phyloP scores from a whole-genome alignment of 2,797 vertebrate genomes.

The Parauchenoglanis punctatus region DNA sequence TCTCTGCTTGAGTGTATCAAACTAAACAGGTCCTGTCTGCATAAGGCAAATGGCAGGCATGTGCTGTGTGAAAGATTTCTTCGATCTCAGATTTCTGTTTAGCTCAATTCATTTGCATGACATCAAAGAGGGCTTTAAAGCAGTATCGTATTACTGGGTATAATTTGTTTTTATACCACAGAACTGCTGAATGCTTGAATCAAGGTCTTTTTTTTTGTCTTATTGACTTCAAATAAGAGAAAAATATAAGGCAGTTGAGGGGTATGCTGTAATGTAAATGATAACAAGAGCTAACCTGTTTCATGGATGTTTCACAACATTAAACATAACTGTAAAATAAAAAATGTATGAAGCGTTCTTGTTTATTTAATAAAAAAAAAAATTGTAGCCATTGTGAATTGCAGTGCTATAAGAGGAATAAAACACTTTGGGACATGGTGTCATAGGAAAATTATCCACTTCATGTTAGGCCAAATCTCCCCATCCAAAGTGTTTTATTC shows the following conservation, averaged over 20 bases:
- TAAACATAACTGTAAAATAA: not conserved
- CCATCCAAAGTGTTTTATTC: not conserved
- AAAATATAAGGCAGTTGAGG: not conserved
- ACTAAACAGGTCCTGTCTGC: conserved; percentile 13
- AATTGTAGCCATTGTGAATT: not conserved
- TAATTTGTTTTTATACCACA: not conserved
- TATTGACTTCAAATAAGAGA: not conserved
- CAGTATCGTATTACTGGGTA: not conserved
- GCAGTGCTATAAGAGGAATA: not conserved
- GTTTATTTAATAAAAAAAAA: not conserved
- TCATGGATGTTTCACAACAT: not conserved
- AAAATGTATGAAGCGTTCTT: not conserved
- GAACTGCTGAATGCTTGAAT: not conserved
- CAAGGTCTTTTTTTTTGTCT: too few relatives aligned
- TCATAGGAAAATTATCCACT: not conserved
- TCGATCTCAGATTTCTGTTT: not conserved
- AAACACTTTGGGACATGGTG: not conserved
- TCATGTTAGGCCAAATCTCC: not conserved
- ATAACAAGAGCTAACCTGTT: not conserved
- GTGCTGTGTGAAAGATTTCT: conserved; percentile 4
- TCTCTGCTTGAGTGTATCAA: conserved; percentile 22
- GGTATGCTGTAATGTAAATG: not conserved
- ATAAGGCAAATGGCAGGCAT: not conserved
- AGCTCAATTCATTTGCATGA: not conserved
- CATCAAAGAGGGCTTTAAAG: conserved; percentile 3